phyloP scores from a whole-genome alignment of 2,113 vertebrate species.

The Benitochromis conjunctus region DNA sequence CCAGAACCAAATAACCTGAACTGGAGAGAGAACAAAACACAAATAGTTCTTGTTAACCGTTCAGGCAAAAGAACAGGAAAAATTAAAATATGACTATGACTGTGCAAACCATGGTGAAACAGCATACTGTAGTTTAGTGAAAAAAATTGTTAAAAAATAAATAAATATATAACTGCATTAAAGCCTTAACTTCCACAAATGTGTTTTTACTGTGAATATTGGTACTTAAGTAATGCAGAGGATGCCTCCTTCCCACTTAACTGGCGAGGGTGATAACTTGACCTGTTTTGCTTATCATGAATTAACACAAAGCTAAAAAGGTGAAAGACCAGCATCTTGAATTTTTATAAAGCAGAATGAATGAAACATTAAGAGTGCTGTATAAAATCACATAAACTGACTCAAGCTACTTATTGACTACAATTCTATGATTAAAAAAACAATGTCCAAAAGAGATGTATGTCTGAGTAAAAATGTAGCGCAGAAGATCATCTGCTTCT shows the following conservation, averaged over 20 bases:
- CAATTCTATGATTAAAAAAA: background rate
- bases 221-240: background rate
- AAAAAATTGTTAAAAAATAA: background rate
- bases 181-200: background rate
- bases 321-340: background rate
- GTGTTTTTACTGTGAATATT: background rate
- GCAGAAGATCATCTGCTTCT: background rate
- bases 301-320: background rate
- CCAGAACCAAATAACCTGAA: conserved; percentile 85
- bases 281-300: background rate
- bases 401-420: background rate
- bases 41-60: background rate
- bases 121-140: background rate
- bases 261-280: background rate
- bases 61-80: background rate
- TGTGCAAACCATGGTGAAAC: background rate
- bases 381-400: background rate
- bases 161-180: background rate
- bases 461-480: background rate
- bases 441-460: background rate
- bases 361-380: background rate
- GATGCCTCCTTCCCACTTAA: background rate
- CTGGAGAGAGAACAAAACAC: conserved; percentile 64
- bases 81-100: background rate
- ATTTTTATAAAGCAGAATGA: background rate